phyloP scores from a whole-genome alignment of 2,113 vertebrate species.

The Tachuris rubrigastra region DNA sequence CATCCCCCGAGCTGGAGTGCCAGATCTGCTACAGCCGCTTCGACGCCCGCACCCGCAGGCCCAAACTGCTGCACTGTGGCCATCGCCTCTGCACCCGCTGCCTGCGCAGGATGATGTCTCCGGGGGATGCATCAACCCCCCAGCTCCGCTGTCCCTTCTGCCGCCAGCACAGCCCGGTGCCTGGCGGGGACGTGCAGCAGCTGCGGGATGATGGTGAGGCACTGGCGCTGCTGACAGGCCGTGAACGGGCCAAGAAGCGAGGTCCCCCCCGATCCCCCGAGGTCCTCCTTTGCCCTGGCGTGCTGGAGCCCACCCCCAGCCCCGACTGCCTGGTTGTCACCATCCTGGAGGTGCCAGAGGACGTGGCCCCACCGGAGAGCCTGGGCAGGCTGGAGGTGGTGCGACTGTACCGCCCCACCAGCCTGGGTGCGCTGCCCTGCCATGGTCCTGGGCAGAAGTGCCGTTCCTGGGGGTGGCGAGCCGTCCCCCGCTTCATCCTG shows the following conservation, averaged over 20 bases:
- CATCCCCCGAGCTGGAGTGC: slow-evolving; percentile 82
- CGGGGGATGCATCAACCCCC: slow-evolving; percentile 66
- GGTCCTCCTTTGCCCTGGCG: slow-evolving; percentile 80
- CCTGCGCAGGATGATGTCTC: slow-evolving; percentile 80
- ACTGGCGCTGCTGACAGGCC: slow-evolving; percentile 75
- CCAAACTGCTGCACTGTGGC: slow-evolving; percentile 81
- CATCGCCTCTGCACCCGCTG: slow-evolving; percentile 85
- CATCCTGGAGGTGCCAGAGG: slow-evolving; percentile 84
- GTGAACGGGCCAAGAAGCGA: slow-evolving; percentile 55
- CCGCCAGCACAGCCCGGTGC: slow-evolving; percentile 80
- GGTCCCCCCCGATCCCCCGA: slow-evolving; percentile 53
- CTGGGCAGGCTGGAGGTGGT: slow-evolving; percentile 81
- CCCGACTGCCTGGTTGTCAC: slow-evolving; percentile 87
- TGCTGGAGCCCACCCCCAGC: slow-evolving; percentile 62
- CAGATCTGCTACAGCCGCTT: slow-evolving; percentile 87
- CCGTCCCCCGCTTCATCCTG: slow-evolving; percentile 80
- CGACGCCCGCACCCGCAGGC: slow-evolving; percentile 74
- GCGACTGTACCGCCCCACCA: slow-evolving; percentile 77
- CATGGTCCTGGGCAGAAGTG: slow-evolving; percentile 75
- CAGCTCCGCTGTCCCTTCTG: slow-evolving; percentile 87
- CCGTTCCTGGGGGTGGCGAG: slow-evolving; percentile 72
- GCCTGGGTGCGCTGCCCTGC: slow-evolving; percentile 77
- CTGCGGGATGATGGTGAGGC: slow-evolving; percentile 81
- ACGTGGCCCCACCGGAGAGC: slow-evolving; percentile 73
- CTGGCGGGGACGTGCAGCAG: slow-evolving; percentile 76